A percentile compares a stretch with the other conserved stretches of the same genome.
These are phyloP conservation scores for Desmodus rotundus DNA, from an alignment of 2,113 vertebrate species.

Conservation along the genomic window DNA sequence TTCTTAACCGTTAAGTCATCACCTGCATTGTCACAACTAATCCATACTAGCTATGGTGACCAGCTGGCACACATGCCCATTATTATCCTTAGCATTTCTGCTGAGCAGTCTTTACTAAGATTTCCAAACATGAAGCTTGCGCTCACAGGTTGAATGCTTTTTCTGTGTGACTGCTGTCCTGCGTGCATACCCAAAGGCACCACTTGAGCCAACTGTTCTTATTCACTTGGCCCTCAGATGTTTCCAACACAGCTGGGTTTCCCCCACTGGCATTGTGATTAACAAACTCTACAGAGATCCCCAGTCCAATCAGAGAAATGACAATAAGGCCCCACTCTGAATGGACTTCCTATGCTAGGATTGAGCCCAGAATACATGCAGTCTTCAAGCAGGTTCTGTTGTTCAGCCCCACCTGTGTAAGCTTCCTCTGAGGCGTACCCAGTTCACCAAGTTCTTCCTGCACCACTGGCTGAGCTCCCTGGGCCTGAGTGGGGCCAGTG, in stretches of 20 bases:
- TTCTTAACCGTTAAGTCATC: neutral
- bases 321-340: neutral
- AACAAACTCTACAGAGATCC: neutral
- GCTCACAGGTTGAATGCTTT: neutral
- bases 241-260: neutral
- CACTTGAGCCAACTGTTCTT: neutral
- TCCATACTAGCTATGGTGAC: neutral
- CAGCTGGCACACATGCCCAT: neutral
- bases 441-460: neutral
- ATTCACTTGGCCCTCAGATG: neutral
- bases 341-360: neutral
- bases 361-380: rapidly evolving
- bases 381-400: neutral
- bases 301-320: neutral
- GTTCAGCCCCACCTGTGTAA: neutral
- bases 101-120: neutral
- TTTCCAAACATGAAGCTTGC: neutral
- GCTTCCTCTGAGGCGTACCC: neutral
- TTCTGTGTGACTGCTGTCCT: neutral
- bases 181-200: neutral
- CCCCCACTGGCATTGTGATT: neutral
- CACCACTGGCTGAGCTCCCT: neutral
- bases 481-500: neutral
- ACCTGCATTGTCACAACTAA: neutral
- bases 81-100: neutral